phyloP scores from a whole-genome alignment of 2,797 vertebrate genomes.

The Corythornis leucogaster region DNA sequence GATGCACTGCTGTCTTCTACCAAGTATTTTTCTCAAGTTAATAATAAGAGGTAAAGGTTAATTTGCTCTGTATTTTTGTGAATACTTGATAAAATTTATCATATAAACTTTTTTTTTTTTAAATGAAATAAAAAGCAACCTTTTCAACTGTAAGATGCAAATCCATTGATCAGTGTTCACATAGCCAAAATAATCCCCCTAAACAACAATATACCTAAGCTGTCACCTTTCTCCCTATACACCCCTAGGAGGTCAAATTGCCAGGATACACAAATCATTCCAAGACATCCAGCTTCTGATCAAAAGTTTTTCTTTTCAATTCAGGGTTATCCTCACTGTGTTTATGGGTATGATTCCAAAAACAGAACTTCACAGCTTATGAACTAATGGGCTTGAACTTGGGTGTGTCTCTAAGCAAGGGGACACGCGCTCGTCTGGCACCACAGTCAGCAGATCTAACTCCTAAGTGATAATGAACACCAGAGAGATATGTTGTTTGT shows the following conservation, averaged over 20 bases:
- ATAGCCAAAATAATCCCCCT: not conserved
- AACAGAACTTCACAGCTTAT: not conserved
- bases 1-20: not conserved
- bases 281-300: not conserved
- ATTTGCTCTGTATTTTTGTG: not conserved
- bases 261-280: not conserved
- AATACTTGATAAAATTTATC: not conserved
- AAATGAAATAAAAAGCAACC: not conserved
- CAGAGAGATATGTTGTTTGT: not conserved
- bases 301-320: not conserved
- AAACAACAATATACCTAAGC: constrained; percentile 6
- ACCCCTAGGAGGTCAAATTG: not conserved
- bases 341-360: not conserved
- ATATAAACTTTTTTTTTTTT: not conserved
- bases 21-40: not conserved
- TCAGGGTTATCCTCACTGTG: not conserved
- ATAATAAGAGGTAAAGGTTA: not conserved
- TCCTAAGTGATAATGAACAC: not conserved
- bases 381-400: not conserved
- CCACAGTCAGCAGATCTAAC: not conserved
- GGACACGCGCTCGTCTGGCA: not conserved
- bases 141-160: constrained; percentile 1
- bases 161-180: not conserved
- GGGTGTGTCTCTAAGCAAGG: not conserved
- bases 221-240: not conserved